Conservation (phyloP, 2,888 invertebrate species). For the Drosophila limbata region DNA sequence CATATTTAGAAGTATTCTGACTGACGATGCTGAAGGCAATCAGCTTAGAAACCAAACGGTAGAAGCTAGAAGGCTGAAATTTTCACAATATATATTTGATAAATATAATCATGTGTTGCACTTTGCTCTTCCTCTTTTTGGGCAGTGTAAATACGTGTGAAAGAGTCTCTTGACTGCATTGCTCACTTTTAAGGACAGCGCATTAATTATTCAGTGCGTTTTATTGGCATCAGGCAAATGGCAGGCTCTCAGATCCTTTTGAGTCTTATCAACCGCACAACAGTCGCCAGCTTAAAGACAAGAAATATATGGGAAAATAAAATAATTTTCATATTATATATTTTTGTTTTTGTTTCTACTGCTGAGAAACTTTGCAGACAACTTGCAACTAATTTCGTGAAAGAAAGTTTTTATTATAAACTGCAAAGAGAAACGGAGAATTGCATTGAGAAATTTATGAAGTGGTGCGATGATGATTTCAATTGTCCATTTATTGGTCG, state of each 20-base stretch:
- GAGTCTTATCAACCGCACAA: conserved; percentile 44
- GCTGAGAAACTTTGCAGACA: conserved; percentile 68
- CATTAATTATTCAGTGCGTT: conserved; percentile 74
- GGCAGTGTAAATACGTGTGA: conserved; percentile 34
- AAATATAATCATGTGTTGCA: no score
- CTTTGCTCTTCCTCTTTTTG: conserved; percentile 11
- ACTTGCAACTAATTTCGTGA: conserved; percentile 42
- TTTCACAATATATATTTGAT: no score
- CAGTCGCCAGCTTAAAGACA: conserved; percentile 49
- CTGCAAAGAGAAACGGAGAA: conserved; percentile 32
- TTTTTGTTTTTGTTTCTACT: conserved; percentile 10
- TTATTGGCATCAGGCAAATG: conserved; percentile 55
- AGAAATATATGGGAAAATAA: conserved; percentile 23
- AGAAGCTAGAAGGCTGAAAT: no score
- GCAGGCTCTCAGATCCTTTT: conserved; percentile 28
- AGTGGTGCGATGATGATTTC: conserved; percentile 67
- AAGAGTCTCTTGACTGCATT: conserved; percentile 39
- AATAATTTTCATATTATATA: conserved; percentile 17
- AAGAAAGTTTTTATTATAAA: conserved; percentile 49
- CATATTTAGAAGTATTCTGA: no score
- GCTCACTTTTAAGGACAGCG: conserved; percentile 57
- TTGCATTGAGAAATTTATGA: conserved; percentile 61
- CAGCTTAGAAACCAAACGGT: no score
- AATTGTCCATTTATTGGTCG: conserved; percentile 41
- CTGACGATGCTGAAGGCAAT: no score